phyloP scores from a whole-genome alignment of 2,888 invertebrate species.

The Blastobasis lacticolella region DNA sequence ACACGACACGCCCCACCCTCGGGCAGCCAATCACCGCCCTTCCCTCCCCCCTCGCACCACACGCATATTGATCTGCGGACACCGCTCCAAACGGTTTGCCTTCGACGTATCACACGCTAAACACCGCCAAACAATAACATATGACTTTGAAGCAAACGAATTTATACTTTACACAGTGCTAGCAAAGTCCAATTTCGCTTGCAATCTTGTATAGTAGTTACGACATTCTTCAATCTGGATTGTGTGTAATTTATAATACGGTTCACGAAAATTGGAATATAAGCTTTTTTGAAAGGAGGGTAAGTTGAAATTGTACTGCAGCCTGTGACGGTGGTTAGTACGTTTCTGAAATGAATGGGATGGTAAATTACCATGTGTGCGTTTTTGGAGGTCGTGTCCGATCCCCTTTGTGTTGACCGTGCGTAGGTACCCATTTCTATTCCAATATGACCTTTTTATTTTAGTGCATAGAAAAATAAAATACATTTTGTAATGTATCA shows the following conservation, averaged over 20 bases:
- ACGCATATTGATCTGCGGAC: constrained; percentile 75
- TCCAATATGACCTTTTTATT: too few relatives aligned
- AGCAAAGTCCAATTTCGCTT: constrained; percentile 24
- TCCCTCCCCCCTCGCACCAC: constrained; percentile 64
- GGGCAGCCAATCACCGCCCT: constrained; percentile 62
- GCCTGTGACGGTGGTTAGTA: too few relatives aligned
- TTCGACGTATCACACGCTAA: constrained; percentile 74
- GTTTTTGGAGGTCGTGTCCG: too few relatives aligned
- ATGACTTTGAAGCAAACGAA: constrained; percentile 31
- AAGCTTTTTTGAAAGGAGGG: too few relatives aligned
- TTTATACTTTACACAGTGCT: accelerated
- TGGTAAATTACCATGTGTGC: too few relatives aligned
- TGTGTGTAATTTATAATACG: constrained; percentile 43
- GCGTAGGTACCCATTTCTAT: too few relatives aligned
- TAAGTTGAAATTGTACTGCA: too few relatives aligned
- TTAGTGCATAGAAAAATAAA: too few relatives aligned
- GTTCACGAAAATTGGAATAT: neutral
- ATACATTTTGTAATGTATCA: too few relatives aligned
- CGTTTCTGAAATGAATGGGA: too few relatives aligned
- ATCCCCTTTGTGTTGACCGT: too few relatives aligned
- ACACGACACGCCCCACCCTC: constrained; percentile 61
- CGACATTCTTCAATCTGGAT: constrained; percentile 11
- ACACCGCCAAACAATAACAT: constrained; percentile 70
- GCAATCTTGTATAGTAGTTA: constrained; percentile 18
- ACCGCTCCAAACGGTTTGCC: constrained; percentile 67